phyloP scores from a whole-genome alignment of 2,888 invertebrate species.

The Cephonodes hylas region DNA sequence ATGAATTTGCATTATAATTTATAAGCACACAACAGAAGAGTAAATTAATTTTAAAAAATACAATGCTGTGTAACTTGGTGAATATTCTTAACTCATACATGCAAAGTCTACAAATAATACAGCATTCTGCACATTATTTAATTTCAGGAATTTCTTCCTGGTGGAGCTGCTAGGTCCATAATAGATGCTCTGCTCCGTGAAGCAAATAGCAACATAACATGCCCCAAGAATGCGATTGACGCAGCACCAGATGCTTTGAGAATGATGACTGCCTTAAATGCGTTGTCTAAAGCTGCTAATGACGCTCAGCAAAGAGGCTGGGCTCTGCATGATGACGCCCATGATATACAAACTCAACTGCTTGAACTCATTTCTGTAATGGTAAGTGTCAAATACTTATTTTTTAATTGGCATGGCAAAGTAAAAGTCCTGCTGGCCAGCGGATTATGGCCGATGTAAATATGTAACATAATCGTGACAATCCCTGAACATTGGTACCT shows the following conservation, averaged over 20 bases:
- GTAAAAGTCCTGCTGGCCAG: too few species aligned
- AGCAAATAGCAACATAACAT: slow-evolving; percentile 72
- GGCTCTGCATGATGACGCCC: slow-evolving; percentile 97
- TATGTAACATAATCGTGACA: too few species aligned
- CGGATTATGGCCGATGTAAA: too few species aligned
- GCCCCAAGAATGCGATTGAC: slow-evolving; percentile 85
- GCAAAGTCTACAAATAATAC: not conserved
- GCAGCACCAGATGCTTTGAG: slow-evolving; percentile 92
- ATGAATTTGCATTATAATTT: too few species aligned
- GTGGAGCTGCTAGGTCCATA: slow-evolving; percentile 72
- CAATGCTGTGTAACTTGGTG: not conserved
- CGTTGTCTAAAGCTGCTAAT: slow-evolving; percentile 93
- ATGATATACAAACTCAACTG: slow-evolving; percentile 91
- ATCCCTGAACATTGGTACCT: too few species aligned
- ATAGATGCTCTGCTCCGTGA: slow-evolving; percentile 73
- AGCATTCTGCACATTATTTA: not conserved
- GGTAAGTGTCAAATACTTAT: too few species aligned
- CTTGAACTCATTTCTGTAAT: slow-evolving; percentile 90
- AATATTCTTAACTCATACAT: not conserved
- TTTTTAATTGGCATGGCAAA: too few species aligned
- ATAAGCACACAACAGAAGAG: too few species aligned
- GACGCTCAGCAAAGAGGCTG: slow-evolving; percentile 97
- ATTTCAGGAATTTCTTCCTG: slow-evolving; percentile 68
- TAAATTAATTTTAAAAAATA: too few species aligned
- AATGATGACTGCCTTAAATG: slow-evolving; percentile 90